Evolutionary conservation across 2,888 invertebrate species (phyloP), one percentile per base, ranked within the genome.

Genomic region (Aradus depressus): DNA sequence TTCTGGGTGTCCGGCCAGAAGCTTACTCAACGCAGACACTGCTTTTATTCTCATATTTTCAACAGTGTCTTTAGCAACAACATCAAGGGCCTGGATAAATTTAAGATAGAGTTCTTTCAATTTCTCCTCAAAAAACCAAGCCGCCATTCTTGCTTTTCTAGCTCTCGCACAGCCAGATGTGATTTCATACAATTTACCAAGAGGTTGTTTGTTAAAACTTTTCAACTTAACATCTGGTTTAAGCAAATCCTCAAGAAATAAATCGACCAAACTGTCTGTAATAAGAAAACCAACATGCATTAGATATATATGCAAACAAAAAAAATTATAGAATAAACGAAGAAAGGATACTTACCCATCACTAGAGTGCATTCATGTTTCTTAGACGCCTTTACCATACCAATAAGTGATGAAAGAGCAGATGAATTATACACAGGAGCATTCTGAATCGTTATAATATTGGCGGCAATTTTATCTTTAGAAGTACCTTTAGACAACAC

Each of bases 51-150:
- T 84, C 60, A 85, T 83, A 0, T 79, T 75, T 48, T 87, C 84
- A 0, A 91, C 77, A 0, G 83, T 79, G 63, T 90, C 89, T 51
- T 83, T 80, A 0, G 84, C 80, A 53, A 86, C 78, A 41, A 72
- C 75, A 63, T 83, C 81, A 38, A 92, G 62, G 0, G 82, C 76
- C 45, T 77, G 73, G 6, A 91, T 73, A 64, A 85, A 91, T 2
- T 72, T 72, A 59, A 71, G 60, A 55, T 70, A 73, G n/a, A 65
- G 22, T 21, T 83, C 79, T 65, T 89, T 90, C 1, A 97, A 67
- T 62, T 87, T 82, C 63, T 85, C 84, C 66, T 97, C 97, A 68
- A 83, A 96, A 63, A 82, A 79, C 93, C 95, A 97, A 50, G 78
- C 68, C 8, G 81, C 76, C 14, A 86, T 72, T 55, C 82, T 70